A percentile compares a stretch with the other conserved stretches of the same genome.
Conservation (phyloP, 1,140 invertebrate genomes). For the Formica selysi region DNA sequence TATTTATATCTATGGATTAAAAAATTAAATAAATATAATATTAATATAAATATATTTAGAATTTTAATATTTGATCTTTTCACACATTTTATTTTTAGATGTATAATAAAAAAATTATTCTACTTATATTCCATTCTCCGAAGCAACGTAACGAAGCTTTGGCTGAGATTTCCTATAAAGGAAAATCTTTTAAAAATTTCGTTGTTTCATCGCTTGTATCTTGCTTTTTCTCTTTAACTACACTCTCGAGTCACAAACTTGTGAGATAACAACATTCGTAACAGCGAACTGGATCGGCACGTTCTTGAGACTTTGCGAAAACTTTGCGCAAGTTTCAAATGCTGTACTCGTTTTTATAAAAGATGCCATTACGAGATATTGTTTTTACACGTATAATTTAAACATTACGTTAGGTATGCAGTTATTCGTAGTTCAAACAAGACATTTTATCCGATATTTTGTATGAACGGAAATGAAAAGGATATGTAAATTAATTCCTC, state of each 20-base stretch:
- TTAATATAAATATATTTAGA: not conserved
- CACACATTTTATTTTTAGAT: not conserved
- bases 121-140: constrained; percentile 41
- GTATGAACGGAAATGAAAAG: not conserved
- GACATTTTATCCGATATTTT: not conserved
- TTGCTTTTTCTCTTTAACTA: constrained; percentile 36
- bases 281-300: constrained; percentile 37
- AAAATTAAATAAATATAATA: not conserved
- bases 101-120: constrained; percentile 34
- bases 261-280: constrained; percentile 61
- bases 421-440: not conserved
- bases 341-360: constrained; percentile 48
- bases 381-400: constrained; percentile 29
- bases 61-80: not conserved
- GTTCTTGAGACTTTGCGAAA: constrained; percentile 46
- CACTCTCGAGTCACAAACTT: constrained; percentile 56
- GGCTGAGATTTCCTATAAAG: constrained; percentile 26
- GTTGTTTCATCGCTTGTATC: constrained; percentile 47
- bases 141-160: not conserved
- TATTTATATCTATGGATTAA: not conserved
- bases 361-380: constrained; percentile 34
- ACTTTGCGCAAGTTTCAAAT: constrained; percentile 39
- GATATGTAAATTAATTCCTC: not conserved
- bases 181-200: constrained; percentile 60
- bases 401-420: not conserved